Evolutionary conservation across 2,797 vertebrate genomes (phyloP).

Genomic region (Pseudotriccus pelzelni): DNA sequence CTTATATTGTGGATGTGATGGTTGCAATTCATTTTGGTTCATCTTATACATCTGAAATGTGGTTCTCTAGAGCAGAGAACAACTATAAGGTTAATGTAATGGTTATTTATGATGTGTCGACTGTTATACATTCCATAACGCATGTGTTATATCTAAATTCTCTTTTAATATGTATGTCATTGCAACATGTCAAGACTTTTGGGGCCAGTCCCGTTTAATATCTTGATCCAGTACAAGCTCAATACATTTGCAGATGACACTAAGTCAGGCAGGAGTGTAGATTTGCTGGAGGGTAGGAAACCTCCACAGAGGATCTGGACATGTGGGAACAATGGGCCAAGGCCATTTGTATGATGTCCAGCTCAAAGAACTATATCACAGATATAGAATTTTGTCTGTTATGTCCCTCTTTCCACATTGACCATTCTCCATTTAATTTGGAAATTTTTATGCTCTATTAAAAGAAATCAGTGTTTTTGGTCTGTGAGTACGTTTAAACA

Average conservation of each 20-base stretch:
- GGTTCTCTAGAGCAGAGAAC: neutral
- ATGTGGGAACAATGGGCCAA: neutral
- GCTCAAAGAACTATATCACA: neutral
- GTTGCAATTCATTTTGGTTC: neutral
- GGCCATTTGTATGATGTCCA: too few relatives aligned
- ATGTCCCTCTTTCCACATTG: neutral
- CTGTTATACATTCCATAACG: neutral
- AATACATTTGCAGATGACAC: accelerated
- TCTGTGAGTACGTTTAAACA: neutral
- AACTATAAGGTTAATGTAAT: neutral
- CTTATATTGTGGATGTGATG: neutral
- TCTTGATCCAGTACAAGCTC: neutral
- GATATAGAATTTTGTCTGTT: neutral
- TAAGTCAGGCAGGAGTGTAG: neutral
- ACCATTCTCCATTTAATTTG: neutral
- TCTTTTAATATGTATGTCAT: neutral
- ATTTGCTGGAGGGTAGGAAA: neutral
- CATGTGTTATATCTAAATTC: neutral
- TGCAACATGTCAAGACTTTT: neutral
- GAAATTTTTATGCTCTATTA: neutral
- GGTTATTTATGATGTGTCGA: neutral
- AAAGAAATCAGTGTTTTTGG: neutral
- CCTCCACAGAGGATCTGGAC: neutral
- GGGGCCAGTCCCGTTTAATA: neutral
- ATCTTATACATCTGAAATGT: neutral